phyloP scores from a whole-genome alignment of 2,797 vertebrate species.

The Lepilemur ruficaudatus region DNA sequence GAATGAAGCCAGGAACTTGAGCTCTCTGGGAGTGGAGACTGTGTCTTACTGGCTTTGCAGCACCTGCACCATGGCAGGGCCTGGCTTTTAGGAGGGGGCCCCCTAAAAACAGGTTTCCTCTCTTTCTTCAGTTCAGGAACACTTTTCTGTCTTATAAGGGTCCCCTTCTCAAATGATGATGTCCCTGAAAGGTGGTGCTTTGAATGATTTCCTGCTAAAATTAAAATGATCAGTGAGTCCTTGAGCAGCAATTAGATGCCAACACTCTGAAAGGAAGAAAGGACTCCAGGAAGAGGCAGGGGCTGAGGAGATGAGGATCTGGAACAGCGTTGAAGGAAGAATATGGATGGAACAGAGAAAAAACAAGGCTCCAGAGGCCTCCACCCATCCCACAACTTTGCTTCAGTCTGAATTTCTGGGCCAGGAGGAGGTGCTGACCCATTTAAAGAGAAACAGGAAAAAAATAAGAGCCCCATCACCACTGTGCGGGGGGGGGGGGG shows the following conservation, averaged over 20 bases:
- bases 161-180: neutral
- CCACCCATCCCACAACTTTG: neutral
- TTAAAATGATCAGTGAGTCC: neutral
- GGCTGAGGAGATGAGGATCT: neutral
- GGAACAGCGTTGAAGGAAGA: neutral
- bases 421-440: neutral
- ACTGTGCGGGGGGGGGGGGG: neutral
- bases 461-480: neutral
- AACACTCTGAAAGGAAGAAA: neutral
- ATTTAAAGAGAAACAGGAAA: neutral
- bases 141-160: neutral
- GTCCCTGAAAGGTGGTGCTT: neutral
- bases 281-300: neutral
- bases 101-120: neutral
- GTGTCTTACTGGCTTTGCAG: neutral
- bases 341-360: neutral
- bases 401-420: neutral
- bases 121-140: neutral
- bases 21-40: neutral
- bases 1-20: constrained; percentile 25
- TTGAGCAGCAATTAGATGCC: neutral
- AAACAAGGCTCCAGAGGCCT: neutral
- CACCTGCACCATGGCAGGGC: neutral
- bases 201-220: constrained; percentile 1
- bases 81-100: neutral